Evolutionary conservation across 2,113 vertebrate genomes (phyloP).

Genomic region (Paracyprichromis sp.): DNA sequence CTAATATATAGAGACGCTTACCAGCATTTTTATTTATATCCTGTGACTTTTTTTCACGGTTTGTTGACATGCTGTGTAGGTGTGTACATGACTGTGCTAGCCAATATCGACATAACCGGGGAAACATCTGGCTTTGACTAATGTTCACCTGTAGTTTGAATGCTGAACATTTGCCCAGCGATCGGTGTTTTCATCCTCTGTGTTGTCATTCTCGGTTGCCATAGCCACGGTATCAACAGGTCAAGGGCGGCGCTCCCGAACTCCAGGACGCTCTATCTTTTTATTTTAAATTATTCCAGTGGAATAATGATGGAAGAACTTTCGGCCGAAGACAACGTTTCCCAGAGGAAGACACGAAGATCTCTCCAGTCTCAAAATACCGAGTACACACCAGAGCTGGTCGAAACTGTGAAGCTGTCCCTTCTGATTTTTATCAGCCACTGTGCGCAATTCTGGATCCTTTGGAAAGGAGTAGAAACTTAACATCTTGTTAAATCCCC

Average conservation of each 20-base stretch:
- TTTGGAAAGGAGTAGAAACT: neutral
- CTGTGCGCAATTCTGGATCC: neutral
- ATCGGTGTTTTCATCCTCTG: rapidly evolving
- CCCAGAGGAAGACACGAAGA: neutral
- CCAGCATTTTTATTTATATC: neutral
- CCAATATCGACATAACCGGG: neutral
- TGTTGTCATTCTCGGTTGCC: neutral
- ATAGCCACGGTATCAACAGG: neutral
- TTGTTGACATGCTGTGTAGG: rapidly evolving
- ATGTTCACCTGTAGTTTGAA: neutral
- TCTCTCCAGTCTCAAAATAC: neutral
- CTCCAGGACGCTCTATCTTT: rapidly evolving
- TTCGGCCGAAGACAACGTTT: rapidly evolving
- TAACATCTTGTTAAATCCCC: neutral
- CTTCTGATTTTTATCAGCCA: rapidly evolving
- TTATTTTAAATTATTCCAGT: neutral
- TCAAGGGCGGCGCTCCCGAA: neutral
- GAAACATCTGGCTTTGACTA: neutral
- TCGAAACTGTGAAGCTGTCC: neutral
- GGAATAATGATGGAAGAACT: neutral
- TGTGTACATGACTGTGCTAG: neutral
- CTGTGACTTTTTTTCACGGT: rapidly evolving
- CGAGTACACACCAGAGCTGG: rapidly evolving
- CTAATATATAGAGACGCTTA: rapidly evolving
- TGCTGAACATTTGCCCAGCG: neutral